Evolutionary conservation across 2,888 invertebrate genomes (phyloP).

Genomic region (Drosophila ochracea): DNA sequence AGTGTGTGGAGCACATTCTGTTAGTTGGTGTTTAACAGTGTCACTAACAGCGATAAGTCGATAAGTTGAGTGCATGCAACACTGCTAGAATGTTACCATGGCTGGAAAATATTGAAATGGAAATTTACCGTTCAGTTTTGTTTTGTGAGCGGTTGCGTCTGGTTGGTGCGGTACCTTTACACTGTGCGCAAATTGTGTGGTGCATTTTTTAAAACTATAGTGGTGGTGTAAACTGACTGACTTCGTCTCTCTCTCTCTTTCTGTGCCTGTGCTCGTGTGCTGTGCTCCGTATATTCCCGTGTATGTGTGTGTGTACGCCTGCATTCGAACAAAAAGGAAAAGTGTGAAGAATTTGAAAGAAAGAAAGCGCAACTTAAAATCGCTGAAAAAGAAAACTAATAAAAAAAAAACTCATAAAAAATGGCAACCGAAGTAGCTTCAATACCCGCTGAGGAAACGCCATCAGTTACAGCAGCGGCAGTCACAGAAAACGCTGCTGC

Average conservation of each 20-base stretch:
- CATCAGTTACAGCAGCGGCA: constrained; percentile 82
- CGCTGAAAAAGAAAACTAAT: constrained; percentile 34
- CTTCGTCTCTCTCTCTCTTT: constrained; percentile 61
- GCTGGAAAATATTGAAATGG: constrained; percentile 65
- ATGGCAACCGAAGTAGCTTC: constrained; percentile 91
- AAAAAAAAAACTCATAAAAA: constrained; percentile 61
- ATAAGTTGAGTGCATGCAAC: constrained; percentile 38
- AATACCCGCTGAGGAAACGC: constrained; percentile 86
- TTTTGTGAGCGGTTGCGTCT: constrained; percentile 72
- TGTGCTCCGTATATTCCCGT: constrained; percentile 53
- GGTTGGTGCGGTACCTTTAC: constrained; percentile 60
- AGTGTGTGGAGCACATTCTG: constrained; percentile 15
- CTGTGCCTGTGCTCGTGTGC: constrained; percentile 41
- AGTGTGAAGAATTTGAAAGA: constrained; percentile 71
- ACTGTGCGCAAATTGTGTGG: constrained; percentile 60
- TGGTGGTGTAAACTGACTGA: constrained; percentile 58
- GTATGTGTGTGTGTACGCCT: constrained; percentile 63
- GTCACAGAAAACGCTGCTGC: constrained; percentile 79
- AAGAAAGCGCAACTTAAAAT: constrained; percentile 65
- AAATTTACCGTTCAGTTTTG: constrained; percentile 66
- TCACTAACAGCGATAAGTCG: constrained; percentile 22
- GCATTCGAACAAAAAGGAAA: constrained; percentile 74
- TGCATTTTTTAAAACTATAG: constrained; percentile 70
- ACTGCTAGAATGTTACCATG: constrained; percentile 56
- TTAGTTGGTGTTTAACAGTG: constrained; percentile 27